Evolutionary conservation across 2,113 vertebrate species (phyloP).

Genomic region (Mormoops blainvillei): DNA sequence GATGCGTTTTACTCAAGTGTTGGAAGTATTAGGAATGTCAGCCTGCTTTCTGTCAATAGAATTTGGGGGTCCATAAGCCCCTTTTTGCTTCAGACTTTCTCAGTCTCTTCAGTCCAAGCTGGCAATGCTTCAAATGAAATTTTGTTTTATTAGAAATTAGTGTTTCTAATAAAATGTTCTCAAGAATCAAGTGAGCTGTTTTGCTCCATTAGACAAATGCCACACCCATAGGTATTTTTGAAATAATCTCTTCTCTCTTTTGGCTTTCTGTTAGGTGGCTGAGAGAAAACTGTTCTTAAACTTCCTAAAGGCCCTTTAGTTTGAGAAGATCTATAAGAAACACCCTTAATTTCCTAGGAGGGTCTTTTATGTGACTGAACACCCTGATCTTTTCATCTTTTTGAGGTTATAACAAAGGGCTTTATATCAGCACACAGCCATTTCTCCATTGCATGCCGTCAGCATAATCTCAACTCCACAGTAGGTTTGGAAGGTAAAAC

Average conservation of each 20-base stretch:
- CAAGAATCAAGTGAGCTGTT: neutral
- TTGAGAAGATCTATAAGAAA: neutral
- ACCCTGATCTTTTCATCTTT: neutral
- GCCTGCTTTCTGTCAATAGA: neutral
- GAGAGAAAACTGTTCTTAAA: neutral
- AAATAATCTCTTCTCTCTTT: neutral
- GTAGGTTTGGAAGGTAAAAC: neutral
- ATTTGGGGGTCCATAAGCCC: neutral
- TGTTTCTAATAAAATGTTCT: neutral
- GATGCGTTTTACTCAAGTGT: neutral
- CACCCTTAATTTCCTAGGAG: neutral
- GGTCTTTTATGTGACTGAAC: neutral
- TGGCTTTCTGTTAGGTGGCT: neutral
- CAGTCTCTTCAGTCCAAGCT: neutral
- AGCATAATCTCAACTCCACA: neutral
- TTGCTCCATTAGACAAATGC: neutral
- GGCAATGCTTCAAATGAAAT: neutral
- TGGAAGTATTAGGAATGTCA: neutral
- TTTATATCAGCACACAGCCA: neutral
- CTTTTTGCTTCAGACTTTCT: neutral
- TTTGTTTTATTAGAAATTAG: neutral
- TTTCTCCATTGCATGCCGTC: neutral
- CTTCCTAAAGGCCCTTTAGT: neutral
- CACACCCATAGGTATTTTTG: neutral
- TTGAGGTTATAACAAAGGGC: neutral